Percentiles rank a stretch among this genome's conserved stretches.
Conservation (phyloP, 2,888 invertebrate species). For the Cheilosia vulpina region DNA sequence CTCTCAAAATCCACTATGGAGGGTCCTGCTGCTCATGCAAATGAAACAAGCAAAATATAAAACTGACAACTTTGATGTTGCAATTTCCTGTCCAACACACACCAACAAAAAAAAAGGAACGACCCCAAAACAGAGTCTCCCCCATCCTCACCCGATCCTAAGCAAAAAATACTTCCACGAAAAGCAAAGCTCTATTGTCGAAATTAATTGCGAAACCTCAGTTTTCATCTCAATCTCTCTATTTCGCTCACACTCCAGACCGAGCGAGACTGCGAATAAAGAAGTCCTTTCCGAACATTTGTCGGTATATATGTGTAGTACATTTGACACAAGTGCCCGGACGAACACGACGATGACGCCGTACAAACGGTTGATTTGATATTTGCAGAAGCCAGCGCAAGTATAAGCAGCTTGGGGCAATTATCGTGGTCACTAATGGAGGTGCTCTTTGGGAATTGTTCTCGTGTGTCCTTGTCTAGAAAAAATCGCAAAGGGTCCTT, state of each 20-base stretch:
- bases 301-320: slow-evolving; percentile 24
- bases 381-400: slow-evolving; percentile 75
- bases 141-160: not conserved
- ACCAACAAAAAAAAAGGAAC: slow-evolving; percentile 21
- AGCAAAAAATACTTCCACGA: slow-evolving; percentile 58
- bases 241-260: slow-evolving; percentile 25
- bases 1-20: slow-evolving; percentile 2
- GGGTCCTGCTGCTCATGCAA: slow-evolving; percentile 34
- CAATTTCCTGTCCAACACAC: slow-evolving; percentile 73
- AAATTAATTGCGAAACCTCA: slow-evolving; percentile 77
- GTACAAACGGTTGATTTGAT: slow-evolving; percentile 71
- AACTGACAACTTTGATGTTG: slow-evolving; percentile 70
- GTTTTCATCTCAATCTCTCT: slow-evolving; percentile 74
- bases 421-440: slow-evolving; percentile 78
- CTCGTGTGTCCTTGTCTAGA: slow-evolving; percentile 68
- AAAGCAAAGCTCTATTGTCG: slow-evolving; percentile 72
- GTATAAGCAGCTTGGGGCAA: slow-evolving; percentile 75
- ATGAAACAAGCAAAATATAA: slow-evolving; percentile 38
- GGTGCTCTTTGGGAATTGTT: slow-evolving; percentile 76
- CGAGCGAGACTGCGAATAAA: slow-evolving; percentile 14
- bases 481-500: slow-evolving; percentile 74
- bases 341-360: slow-evolving; percentile 18
- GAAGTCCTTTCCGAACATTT: slow-evolving; percentile 56
- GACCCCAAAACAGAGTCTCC: slow-evolving; percentile 8
- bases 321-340: slow-evolving; percentile 64